Conservation (phyloP, 2,888 invertebrate species). For the Mesochorus sp. region DNA sequence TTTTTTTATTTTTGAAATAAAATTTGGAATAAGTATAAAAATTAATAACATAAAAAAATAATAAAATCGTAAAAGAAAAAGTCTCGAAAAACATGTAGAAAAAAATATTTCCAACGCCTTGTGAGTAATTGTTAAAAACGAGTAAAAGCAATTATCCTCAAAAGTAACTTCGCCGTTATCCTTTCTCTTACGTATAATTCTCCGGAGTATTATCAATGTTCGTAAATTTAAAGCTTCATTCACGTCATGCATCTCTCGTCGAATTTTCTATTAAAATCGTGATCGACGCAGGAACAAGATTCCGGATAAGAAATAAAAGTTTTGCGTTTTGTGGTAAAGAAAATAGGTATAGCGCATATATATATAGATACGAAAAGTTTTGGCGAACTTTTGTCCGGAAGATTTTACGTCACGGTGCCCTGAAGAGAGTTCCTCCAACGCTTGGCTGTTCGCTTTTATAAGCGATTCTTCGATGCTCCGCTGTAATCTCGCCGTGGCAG, state of each 20-base stretch:
- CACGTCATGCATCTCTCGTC: constrained; percentile 8
- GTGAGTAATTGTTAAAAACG: too few relatives aligned
- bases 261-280: constrained; percentile 53
- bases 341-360: constrained; percentile 16
- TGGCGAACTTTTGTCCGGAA: constrained; percentile 31
- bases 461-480: constrained; percentile 56
- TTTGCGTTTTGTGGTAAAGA: constrained; percentile 27
- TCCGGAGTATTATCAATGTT: too few relatives aligned
- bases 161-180: too few relatives aligned
- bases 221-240: too few relatives aligned
- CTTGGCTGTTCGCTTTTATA: constrained; percentile 50
- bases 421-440: background rate
- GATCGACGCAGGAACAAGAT: constrained; percentile 49
- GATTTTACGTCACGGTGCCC: constrained; percentile 2
- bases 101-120: too few relatives aligned
- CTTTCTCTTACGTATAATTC: too few relatives aligned
- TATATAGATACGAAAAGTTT: constrained; percentile 46
- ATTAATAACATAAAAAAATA: background rate
- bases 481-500: constrained; percentile 26
- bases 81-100: too few relatives aligned
- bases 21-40: background rate
- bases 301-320: constrained; percentile 40
- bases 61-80: too few relatives aligned
- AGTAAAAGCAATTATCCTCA: too few relatives aligned
- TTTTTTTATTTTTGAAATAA: too few relatives aligned